These are phyloP conservation scores for Littorina saxatilis DNA, from an alignment of 1,140 invertebrate species.

Conservation along the genomic window DNA sequence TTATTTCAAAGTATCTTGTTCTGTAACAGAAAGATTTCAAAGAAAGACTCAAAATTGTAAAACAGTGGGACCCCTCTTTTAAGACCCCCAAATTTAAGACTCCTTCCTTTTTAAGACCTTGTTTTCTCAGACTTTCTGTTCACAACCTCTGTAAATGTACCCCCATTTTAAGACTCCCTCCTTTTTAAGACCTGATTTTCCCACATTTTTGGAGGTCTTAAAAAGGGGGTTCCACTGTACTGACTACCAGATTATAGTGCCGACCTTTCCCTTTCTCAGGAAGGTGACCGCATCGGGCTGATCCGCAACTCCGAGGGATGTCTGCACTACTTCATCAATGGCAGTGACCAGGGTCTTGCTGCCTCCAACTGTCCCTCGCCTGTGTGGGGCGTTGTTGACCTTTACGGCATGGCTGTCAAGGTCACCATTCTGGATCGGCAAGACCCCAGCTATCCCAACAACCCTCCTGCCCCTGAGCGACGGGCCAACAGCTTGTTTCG, in stretches of 20 bases:
- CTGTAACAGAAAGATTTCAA: too few species aligned
- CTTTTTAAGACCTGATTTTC: not conserved
- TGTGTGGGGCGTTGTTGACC: slow-evolving; percentile 75
- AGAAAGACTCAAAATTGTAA: too few species aligned
- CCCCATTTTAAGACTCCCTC: too few species aligned
- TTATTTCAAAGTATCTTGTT: too few species aligned
- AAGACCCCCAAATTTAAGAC: too few species aligned
- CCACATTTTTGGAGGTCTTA: not conserved
- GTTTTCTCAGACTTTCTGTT: too few species aligned
- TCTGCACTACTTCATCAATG: slow-evolving; percentile 75
- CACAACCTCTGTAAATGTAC: too few species aligned
- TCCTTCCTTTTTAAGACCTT: too few species aligned
- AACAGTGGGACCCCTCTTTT: too few species aligned
- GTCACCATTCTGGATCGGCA: slow-evolving; percentile 77
- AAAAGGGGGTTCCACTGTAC: too few species aligned
- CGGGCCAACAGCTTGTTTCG: slow-evolving; percentile 58
- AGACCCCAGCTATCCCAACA: slow-evolving; percentile 60
- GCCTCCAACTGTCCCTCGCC: slow-evolving; percentile 65
- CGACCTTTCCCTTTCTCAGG: slow-evolving; percentile 51
- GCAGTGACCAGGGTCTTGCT: slow-evolving; percentile 74
- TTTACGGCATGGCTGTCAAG: slow-evolving; percentile 89
- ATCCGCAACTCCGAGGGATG: slow-evolving; percentile 69
- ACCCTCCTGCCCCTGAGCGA: slow-evolving; percentile 41
- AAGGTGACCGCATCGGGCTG: slow-evolving; percentile 73
- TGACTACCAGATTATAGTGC: too few species aligned